These are phyloP conservation scores for Actenoides lindsayi DNA, from an alignment of 2,113 vertebrate species.

Conservation along the genomic window DNA sequence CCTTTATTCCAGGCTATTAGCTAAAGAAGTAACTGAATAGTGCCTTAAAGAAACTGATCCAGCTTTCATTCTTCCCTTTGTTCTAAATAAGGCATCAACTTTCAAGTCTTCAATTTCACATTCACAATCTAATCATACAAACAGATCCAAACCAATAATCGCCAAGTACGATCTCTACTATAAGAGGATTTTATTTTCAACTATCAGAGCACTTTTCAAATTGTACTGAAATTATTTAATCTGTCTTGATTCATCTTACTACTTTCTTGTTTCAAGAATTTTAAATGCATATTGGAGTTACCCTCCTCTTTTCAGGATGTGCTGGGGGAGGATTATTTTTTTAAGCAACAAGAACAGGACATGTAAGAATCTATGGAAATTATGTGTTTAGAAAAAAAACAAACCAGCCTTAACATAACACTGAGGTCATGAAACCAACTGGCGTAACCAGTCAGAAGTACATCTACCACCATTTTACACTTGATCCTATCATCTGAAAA, in stretches of 20 bases:
- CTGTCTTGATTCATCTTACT: not conserved
- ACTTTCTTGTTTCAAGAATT: not conserved
- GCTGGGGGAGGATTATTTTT: not conserved
- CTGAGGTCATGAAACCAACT: not conserved
- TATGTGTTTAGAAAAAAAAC: not conserved
- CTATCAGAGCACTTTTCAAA: not conserved
- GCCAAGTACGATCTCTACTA: not conserved
- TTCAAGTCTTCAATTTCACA: not conserved
- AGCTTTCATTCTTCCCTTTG: not conserved
- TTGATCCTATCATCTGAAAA: not conserved
- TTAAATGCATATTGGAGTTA: not conserved
- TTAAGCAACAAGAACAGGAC: not conserved
- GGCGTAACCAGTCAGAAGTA: not conserved
- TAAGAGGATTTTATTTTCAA: not conserved
- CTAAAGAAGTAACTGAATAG: not conserved
- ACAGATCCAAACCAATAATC: not conserved
- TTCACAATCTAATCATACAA: not conserved
- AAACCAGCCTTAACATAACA: not conserved
- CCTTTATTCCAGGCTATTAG: not conserved
- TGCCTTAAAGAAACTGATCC: not conserved
- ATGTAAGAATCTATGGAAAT: not conserved
- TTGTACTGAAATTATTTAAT: not conserved
- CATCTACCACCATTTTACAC: not conserved
- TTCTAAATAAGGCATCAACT: not conserved
- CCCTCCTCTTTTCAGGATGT: rapidly evolving